These are phyloP conservation scores for Dipodomys stephensi DNA, from an alignment of 2,113 vertebrate species.

Conservation along the genomic window DNA sequence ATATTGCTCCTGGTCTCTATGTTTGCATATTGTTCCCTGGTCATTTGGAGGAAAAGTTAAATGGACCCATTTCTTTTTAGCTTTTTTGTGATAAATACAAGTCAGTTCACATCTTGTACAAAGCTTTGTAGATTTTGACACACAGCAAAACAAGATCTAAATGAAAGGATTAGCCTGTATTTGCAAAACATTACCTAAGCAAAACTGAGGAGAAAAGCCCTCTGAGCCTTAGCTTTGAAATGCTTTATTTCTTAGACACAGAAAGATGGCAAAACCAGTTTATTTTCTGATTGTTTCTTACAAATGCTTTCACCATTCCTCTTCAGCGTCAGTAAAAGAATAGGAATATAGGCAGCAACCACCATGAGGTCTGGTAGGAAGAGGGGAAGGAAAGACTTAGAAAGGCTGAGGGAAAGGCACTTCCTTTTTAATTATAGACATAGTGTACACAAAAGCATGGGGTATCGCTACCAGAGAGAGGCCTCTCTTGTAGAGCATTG, in stretches of 20 bases:
- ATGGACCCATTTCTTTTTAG: background rate
- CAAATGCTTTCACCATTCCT: background rate
- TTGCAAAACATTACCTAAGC: background rate
- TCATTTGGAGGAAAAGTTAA: background rate
- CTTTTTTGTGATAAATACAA: constrained; percentile 31
- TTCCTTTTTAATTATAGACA: background rate
- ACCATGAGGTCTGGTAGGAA: background rate
- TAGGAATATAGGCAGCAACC: background rate
- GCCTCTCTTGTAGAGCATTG: background rate
- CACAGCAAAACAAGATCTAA: background rate
- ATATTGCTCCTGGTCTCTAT: background rate
- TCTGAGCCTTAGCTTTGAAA: background rate
- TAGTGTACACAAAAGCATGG: background rate
- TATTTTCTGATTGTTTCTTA: background rate
- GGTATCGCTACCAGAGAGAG: background rate
- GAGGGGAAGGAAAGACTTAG: background rate
- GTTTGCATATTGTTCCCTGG: background rate
- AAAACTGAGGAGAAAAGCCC: background rate
- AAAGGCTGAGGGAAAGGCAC: background rate
- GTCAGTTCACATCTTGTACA: background rate
- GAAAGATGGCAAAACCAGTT: background rate
- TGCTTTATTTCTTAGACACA: background rate
- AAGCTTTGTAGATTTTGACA: background rate
- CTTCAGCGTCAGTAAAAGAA: background rate
- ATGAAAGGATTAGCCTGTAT: background rate